Base-by-base conservation (phyloP, 2,888 invertebrate species). In the Crocallis elinguaria region DNA sequence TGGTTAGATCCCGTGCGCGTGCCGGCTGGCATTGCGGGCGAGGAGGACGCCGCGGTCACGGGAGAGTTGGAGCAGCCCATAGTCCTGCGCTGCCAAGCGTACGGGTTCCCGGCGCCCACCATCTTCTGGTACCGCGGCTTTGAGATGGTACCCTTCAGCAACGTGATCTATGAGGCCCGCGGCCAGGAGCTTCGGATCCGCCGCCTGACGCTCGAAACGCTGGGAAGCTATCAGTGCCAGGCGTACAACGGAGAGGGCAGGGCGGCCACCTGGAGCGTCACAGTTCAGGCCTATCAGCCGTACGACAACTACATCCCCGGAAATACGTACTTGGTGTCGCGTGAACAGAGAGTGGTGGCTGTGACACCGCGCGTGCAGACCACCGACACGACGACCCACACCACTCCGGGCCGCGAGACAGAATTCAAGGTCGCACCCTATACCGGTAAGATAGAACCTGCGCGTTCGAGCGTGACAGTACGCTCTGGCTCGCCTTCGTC, bases 201-300 rank as follows among this genome's bases (percentile, higher is more conserved):
- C 44, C 88, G 93, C 0, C 94, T 98, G 9, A 92, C 93, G 25
- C 71, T 95, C 13, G 93, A 94, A 4, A 95, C 95, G 70, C 92
- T 97, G 44, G 98, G 98, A 3, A 93, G 95, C 41, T 98, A 98
- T 86, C 95, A 95, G 4, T 98, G 98, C 76, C 95, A 96, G 73
- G 98, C 97, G 3, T 98, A 95, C 84, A 98, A 98, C 76, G 97
- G 96, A 1, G 78, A 93, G 6, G 95, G 94, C 8, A 94, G 94
- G 64, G 94, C 98, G 3, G 95, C 95, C 0, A 95, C 96, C 37
- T 95, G 96, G 94, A 93, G 94, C 9, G 93, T 96, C 5, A 93
- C 93, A 0, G 92, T 98, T 9, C 94, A 94, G 71, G 95, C 96
- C 0, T 86, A 94, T 60, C 95, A 95, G 12, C 95, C 96, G 0